These are phyloP conservation scores for Scophthalmus maximus DNA, from an alignment of 2,113 vertebrate species.

Conservation along the genomic window DNA sequence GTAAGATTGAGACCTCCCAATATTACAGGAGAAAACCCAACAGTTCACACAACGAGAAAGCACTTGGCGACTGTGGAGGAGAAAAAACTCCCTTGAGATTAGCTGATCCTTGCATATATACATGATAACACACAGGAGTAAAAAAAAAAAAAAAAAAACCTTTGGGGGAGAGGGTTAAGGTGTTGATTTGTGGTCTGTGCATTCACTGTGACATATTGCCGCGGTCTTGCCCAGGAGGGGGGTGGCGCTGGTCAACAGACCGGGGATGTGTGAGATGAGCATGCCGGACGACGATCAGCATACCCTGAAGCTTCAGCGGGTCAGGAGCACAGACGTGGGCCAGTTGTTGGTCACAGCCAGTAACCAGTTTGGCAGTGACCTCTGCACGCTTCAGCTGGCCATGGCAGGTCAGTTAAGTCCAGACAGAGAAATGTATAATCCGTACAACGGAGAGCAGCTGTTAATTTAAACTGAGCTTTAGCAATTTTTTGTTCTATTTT, in stretches of 20 bases:
- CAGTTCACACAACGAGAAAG: too few species aligned
- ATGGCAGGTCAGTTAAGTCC: slow-evolving; percentile 85
- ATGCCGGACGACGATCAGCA: slow-evolving; percentile 94
- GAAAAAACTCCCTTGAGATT: too few species aligned
- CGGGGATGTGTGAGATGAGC: slow-evolving; percentile 84
- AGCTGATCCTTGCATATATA: too few species aligned
- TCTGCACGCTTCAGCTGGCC: slow-evolving; percentile 86
- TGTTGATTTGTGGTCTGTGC: too few species aligned
- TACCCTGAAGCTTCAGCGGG: slow-evolving; percentile 84
- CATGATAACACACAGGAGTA: too few species aligned
- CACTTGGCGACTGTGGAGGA: too few species aligned
- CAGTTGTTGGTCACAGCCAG: slow-evolving; percentile 87
- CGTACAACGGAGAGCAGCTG: neutral
- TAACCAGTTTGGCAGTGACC: slow-evolving; percentile 90
- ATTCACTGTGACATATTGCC: neutral
- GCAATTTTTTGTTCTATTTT: too few species aligned
- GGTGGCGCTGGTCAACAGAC: slow-evolving; percentile 79
- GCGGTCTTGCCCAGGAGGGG: slow-evolving; percentile 78
- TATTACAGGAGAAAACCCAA: too few species aligned
- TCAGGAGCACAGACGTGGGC: slow-evolving; percentile 83
- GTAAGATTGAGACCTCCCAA: too few species aligned
- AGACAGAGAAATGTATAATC: neutral
- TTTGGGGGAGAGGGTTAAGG: too few species aligned
- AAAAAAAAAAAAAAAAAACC: too few species aligned
- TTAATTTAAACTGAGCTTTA: too few species aligned